A percentile compares a stretch with the other conserved stretches of the same genome.
Conservation (phyloP, 2,113 vertebrate species). For the Chaetodon trifascialis region DNA sequence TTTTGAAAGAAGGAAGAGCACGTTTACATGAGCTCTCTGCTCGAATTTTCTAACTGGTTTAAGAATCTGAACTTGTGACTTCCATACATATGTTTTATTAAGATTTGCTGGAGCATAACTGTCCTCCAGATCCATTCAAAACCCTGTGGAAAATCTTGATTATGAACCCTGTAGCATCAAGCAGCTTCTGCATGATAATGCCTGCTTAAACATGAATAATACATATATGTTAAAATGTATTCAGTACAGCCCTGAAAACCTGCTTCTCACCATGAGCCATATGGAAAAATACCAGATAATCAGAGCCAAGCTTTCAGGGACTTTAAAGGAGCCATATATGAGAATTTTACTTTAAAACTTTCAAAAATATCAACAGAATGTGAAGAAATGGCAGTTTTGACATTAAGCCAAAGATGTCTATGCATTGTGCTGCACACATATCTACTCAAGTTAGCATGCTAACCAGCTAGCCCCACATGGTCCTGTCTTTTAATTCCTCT, state of each 20-base stretch:
- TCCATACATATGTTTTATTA: neutral
- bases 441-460: no score
- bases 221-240: conserved; percentile 5
- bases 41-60: no score
- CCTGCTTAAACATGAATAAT: conserved; percentile 21
- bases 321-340: neutral
- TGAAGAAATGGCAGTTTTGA: no score
- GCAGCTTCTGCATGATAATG: conserved; percentile 9
- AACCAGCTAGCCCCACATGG: no score
- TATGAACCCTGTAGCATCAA: neutral
- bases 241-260: neutral
- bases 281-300: neutral
- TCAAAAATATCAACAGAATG: no score
- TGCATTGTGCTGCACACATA: no score
- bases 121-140: neutral
- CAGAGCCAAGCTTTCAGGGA: conserved; percentile 18
- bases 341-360: no score
- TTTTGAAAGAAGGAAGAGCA: neutral
- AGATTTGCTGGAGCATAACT: no score
- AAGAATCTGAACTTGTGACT: neutral
- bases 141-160: neutral
- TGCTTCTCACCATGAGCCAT: neutral
- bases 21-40: neutral
- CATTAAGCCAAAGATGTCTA: no score
- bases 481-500: no score